These are phyloP conservation scores for Hippocampus guttulatus DNA, from an alignment of 2,113 vertebrate species.

Conservation along the genomic window DNA sequence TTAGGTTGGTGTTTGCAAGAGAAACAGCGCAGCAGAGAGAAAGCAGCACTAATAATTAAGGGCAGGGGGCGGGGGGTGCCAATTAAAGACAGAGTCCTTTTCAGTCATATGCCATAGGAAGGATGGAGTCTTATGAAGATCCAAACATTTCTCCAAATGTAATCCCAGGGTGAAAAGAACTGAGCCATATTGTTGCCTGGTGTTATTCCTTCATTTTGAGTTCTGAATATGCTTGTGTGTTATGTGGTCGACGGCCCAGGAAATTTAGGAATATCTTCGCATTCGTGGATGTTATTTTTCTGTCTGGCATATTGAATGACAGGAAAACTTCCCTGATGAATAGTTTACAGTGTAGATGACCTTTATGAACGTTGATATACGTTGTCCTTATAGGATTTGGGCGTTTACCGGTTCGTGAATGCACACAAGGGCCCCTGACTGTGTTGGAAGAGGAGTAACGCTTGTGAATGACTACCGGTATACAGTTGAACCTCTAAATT, in stretches of 20 bases:
- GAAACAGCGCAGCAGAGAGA: not conserved
- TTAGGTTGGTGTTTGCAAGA: conserved; percentile 12
- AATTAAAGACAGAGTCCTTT: conserved; percentile 45
- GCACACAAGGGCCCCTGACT: not conserved
- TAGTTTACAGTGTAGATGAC: conserved; percentile 36
- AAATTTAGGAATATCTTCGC: conserved; percentile 30
- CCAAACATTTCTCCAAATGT: conserved; percentile 18
- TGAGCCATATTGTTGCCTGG: conserved; percentile 53
- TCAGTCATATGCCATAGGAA: conserved; percentile 37
- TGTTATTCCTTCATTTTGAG: conserved; percentile 56
- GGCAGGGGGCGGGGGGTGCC: conserved; percentile 18
- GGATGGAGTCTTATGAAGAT: conserved; percentile 40
- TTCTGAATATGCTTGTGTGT: conserved; percentile 44
- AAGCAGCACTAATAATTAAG: conserved; percentile 28
- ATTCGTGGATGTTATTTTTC: conserved; percentile 11
- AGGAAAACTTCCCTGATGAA: conserved; percentile 53
- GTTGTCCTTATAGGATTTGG: not conserved
- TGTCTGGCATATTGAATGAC: conserved; percentile 35
- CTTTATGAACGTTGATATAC: conserved; percentile 9
- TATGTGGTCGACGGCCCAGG: conserved; percentile 25
- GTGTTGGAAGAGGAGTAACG: not conserved
- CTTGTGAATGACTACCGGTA: not conserved
- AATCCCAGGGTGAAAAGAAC: conserved; percentile 42
- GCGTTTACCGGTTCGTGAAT: conserved; percentile 5
- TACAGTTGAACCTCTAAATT: not conserved